These are phyloP conservation scores for Chloroceryle inda DNA, from an alignment of 2,797 vertebrate genomes.

Conservation along the genomic window DNA sequence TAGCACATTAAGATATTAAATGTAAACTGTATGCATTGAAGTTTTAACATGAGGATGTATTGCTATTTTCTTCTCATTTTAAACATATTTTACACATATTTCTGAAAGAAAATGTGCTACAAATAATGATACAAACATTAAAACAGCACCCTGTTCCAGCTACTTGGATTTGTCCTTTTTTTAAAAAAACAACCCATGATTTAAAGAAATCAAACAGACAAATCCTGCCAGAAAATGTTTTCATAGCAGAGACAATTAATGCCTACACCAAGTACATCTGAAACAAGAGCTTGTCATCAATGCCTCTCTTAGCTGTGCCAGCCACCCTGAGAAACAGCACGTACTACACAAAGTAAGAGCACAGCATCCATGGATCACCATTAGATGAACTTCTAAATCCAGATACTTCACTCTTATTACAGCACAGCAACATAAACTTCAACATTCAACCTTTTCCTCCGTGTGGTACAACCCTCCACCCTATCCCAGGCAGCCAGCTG, in stretches of 20 bases:
- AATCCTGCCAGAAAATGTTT: neutral
- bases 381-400: neutral
- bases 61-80: slow-evolving; percentile 21
- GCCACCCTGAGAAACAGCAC: neutral
- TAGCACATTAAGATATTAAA: slow-evolving; percentile 30
- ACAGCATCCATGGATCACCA: neutral
- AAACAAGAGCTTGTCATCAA: neutral
- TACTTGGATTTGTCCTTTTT: neutral
- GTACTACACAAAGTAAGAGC: neutral
- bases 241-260: neutral
- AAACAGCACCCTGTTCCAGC: neutral
- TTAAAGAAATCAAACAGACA: slow-evolving; percentile 16
- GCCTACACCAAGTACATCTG: neutral
- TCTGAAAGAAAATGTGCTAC: neutral
- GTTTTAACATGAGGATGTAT: neutral
- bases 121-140: neutral
- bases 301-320: neutral
- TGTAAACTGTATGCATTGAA: neutral
- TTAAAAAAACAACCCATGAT: neutral
- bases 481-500: neutral
- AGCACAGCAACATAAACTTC: neutral
- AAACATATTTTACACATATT: neutral
- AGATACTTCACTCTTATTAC: neutral
- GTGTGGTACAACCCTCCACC: neutral
- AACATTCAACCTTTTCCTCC: neutral